A percentile compares a stretch with the other conserved stretches of the same genome.
Evolutionary conservation across 2,113 vertebrate species (phyloP).

Genomic region (Circaetus cinerascens): DNA sequence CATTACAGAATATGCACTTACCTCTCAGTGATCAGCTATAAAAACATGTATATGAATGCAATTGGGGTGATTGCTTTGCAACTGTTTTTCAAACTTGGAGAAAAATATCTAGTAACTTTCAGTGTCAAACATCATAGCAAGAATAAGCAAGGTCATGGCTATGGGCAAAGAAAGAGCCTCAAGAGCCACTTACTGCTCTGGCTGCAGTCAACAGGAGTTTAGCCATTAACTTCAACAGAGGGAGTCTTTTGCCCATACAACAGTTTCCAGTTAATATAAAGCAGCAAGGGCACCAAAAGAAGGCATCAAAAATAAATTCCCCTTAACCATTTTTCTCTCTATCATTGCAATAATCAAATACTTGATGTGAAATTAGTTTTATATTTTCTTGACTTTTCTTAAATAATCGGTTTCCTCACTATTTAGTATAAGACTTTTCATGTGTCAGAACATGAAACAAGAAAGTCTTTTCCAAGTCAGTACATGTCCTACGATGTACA

Average conservation of each 20-base stretch:
- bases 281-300: background rate
- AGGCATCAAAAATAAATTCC: accelerated
- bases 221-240: background rate
- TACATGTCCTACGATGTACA: background rate
- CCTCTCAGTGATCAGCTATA: background rate
- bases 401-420: background rate
- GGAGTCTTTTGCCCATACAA: background rate
- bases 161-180: background rate
- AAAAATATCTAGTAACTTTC: background rate
- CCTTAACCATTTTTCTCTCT: background rate
- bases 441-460: background rate
- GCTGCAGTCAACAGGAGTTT: background rate
- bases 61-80: background rate
- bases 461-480: background rate
- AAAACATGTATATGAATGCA: background rate
- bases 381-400: background rate
- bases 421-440: background rate
- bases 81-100: background rate
- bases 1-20: background rate
- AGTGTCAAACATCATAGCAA: background rate
- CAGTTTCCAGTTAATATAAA: background rate
- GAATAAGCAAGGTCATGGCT: background rate
- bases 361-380: background rate
- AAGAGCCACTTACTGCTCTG: background rate
- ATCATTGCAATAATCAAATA: background rate